Evolutionary conservation across 1,140 invertebrate species (phyloP), one percentile per base, ranked within the genome.

Genomic region (Aphaenogaster rudis): DNA sequence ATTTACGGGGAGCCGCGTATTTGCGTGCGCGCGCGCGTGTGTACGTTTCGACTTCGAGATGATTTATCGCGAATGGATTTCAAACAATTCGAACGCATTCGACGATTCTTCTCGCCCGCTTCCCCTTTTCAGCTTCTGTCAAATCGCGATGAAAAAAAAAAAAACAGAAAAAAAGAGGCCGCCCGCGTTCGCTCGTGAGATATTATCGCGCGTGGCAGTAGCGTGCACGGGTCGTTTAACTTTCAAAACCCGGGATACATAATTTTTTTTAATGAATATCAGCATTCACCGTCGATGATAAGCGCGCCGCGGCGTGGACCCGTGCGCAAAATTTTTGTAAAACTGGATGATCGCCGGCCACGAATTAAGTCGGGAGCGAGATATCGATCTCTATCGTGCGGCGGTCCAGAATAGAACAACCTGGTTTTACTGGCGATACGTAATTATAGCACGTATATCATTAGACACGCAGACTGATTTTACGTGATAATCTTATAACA

Each of bases 11-110:
- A 13, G n/a, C 11, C 36, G n/a, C 39, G 74, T 77, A 45, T 77
- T 42, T 77, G n/a, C 9, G 36, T 77, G n/a, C 5, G 36, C 28
- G 33, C 15, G 15, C 36, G 28, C 15, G 74, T 13, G 74, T 77
- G 52, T 59, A 39, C 5, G 17, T 59, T 61, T 59, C n/a, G 39
- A 77, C 36, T 45, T 63, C 39, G 57, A 42, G 21, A 78, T 78
- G 76, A 78, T 63, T 63, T 78, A 78, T 4, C 76, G 76, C 57
- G 39, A 78, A 78, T 78, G 57, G 76, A 3, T 78, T 45, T 33
- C 57, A 61, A 61, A 77, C 74, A 77, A 78, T 78, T 63, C 57
- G 9, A 77, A 63, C 54, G 57, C 9, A 57, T 33, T 1, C 21
- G 21, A 42, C 57, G 21, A 78, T 78, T 78, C 39, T 78, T 63